Conservation (phyloP, 2,888 invertebrate species). For the Girardia tigrina region DNA sequence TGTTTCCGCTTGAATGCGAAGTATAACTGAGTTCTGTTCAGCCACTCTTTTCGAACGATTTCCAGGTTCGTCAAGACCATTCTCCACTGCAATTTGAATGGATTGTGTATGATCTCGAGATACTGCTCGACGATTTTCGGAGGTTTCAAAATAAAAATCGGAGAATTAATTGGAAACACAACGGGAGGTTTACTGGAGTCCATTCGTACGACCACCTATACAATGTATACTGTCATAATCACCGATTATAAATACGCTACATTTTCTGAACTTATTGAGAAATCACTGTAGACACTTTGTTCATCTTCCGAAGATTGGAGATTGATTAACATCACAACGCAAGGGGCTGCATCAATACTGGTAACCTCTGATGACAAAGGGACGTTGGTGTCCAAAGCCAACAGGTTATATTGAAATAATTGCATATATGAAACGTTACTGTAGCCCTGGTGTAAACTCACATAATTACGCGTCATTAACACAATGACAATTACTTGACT, state of each 20-base stretch:
- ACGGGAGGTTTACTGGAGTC: neutral
- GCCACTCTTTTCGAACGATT: neutral
- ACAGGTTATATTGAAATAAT: neutral
- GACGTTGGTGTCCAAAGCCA: neutral
- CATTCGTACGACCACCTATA: neutral
- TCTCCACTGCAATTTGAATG: neutral
- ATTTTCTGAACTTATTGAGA: neutral
- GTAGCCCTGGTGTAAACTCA: neutral
- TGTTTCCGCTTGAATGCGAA: neutral
- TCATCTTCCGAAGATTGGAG: neutral
- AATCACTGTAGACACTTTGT: neutral
- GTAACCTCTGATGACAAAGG: neutral
- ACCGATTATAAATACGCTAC: neutral
- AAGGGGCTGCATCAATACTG: neutral
- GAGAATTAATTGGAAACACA: neutral
- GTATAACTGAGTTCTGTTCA: neutral
- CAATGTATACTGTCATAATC: neutral
- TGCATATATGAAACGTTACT: neutral
- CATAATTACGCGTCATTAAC: neutral
- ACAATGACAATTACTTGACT: neutral
- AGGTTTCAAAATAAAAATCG: neutral
- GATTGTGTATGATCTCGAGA: neutral
- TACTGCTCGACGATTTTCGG: neutral
- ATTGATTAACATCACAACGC: neutral
- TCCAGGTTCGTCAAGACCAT: neutral